Conservation (phyloP, 2,797 vertebrate species). For the Silurus aristotelis region DNA sequence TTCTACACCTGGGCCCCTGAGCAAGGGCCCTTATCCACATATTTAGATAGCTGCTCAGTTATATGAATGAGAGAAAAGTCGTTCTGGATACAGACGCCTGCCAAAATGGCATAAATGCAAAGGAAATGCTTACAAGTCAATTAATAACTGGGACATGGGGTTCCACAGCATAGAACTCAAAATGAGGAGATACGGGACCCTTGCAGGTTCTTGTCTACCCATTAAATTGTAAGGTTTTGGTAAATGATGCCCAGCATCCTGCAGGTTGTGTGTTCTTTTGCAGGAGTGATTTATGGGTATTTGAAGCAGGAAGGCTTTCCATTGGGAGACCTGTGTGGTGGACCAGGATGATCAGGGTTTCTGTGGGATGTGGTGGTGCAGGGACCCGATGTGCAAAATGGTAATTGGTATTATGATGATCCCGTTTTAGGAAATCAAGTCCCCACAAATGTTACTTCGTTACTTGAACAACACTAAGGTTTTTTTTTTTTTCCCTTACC, state of each 20-base stretch:
- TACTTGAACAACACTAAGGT: conserved; percentile 16
- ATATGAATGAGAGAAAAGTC: too few species aligned
- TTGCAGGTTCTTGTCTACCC: too few species aligned
- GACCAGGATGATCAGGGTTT: background rate
- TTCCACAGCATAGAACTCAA: background rate
- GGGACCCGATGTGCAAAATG: background rate
- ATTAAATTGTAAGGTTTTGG: too few species aligned
- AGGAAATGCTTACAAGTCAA: background rate
- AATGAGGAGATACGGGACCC: background rate
- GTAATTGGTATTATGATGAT: background rate
- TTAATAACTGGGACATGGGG: background rate
- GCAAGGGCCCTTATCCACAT: too few species aligned
- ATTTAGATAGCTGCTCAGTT: too few species aligned
- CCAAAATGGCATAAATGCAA: background rate
- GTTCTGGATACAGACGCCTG: too few species aligned
- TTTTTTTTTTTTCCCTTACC: conserved; percentile 6
- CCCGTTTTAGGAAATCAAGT: background rate
- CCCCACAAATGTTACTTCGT: background rate
- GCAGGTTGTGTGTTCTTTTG: background rate
- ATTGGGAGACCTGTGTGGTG: background rate
- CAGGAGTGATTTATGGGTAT: background rate
- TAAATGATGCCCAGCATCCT: background rate
- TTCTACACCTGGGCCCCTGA: too few species aligned
- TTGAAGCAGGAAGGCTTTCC: background rate
- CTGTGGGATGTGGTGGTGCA: too few species aligned